Evolutionary conservation across 2,113 vertebrate species (phyloP), one percentile per base, ranked within the genome.

Genomic region (Entelurus aequoreus): DNA sequence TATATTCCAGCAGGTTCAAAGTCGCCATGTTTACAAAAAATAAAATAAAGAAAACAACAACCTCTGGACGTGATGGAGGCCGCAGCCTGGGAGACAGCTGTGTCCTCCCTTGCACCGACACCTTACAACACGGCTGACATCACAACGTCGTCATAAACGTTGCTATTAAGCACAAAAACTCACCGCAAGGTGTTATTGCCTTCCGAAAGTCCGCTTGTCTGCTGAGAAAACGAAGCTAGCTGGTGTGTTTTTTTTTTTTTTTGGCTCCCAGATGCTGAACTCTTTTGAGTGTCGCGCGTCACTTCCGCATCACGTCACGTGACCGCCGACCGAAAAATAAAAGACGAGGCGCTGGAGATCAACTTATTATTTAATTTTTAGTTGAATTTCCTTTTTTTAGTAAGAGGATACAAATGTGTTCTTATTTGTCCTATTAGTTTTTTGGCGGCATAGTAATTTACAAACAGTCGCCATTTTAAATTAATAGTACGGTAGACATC

Each of bases 281-380:
- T 86, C 81, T 80, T 85, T 85, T 76, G 78, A 82, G 78, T 69
- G 70, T 64, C 13, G 7, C 57, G 81, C 89, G 88, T 90, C 88
- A 91, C 88, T 87, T 90, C 88, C 89, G 86, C 0, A 71, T 84
- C 85, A 84, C 76, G 82, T 84, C 55, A 44, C 55, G 55, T 57
- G 55, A 44, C 13, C 9, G 1, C 49, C 6, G 9, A 51, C n/a
- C 16, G 7, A n/a, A 8, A 10, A 46, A 42, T 28, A 28, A 28
- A 28, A 28, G 28, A 28, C 28, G 28, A 3, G 28, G 28, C 1
- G 28, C 28, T 28, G 28, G 28, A 28, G 2, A 28, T 28, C 28
- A 28, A 28, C 2, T 28, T 28, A 28, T 28, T 28, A 28, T 28
- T 28, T 28, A 3, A 28, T 28, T 28, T 28, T 28, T 28, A 28